Conservation (phyloP, 2,797 vertebrate species). For the Malurus leucopterus region DNA sequence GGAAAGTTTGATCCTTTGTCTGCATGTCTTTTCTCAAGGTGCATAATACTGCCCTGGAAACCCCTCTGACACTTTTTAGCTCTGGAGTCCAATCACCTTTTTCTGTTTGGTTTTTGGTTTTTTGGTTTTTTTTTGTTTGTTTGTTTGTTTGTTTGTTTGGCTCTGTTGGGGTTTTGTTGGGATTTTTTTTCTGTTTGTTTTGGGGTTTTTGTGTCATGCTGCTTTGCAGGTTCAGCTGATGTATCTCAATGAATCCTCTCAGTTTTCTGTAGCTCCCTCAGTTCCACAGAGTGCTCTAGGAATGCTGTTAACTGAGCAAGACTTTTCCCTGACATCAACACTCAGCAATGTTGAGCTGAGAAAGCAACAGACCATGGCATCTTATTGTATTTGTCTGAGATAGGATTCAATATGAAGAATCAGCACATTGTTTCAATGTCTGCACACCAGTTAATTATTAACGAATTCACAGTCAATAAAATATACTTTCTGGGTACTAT, state of each 20-base stretch:
- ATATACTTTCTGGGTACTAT: constrained; percentile 15
- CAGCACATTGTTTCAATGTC: constrained; percentile 40
- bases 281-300: constrained; percentile 1
- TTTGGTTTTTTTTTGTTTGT: neutral
- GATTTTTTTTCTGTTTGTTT: neutral
- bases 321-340: constrained; percentile 46
- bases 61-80: neutral
- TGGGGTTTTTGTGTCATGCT: neutral
- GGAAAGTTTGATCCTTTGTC: neutral
- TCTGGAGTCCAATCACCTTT: neutral
- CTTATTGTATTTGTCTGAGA: constrained; percentile 52
- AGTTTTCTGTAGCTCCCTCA: neutral
- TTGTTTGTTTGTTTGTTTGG: too few species aligned
- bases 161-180: too few species aligned
- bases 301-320: constrained; percentile 22
- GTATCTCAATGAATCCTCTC: neutral
- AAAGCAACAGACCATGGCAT: constrained; percentile 30
- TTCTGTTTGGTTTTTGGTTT: neutral
- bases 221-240: neutral
- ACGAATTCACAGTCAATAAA: constrained; percentile 48
- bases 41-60: neutral
- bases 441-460: constrained; percentile 49
- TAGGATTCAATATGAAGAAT: constrained; percentile 38
- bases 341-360: constrained; percentile 23
- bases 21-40: neutral